phyloP scores from a whole-genome alignment of 2,113 vertebrate species.

The Eublepharis macularius region DNA sequence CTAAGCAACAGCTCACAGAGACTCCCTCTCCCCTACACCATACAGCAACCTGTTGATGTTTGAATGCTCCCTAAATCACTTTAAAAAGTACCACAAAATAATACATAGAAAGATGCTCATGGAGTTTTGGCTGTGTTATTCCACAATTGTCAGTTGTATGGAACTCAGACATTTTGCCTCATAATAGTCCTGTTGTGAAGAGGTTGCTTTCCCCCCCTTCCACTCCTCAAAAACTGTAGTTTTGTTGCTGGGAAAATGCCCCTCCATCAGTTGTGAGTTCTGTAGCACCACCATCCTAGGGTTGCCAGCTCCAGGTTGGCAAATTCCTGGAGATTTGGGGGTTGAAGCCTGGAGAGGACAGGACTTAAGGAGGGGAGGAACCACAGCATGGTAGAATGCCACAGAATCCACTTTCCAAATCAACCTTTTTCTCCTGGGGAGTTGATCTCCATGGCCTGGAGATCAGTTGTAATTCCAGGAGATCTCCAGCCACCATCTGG shows the following conservation, averaged over 20 bases:
- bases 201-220: neutral
- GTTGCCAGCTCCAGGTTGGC: too few species aligned
- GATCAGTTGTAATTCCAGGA: too few species aligned
- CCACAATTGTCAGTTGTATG: neutral
- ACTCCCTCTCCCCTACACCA: neutral
- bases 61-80: neutral
- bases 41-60: neutral
- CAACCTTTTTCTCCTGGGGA: too few species aligned
- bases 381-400: too few species aligned
- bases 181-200: neutral
- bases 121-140: neutral
- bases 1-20: constrained; percentile 2
- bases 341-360: too few species aligned
- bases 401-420: too few species aligned
- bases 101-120: neutral
- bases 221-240: neutral
- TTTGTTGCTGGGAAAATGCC: neutral
- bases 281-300: too few species aligned
- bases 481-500: too few species aligned
- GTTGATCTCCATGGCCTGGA: too few species aligned
- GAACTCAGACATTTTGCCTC: neutral
- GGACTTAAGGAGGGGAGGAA: too few species aligned
- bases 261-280: neutral
- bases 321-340: too few species aligned
- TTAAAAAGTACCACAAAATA: neutral